Conservation (phyloP, 1,140 invertebrate species). For the Atopsyche davidsoni region DNA sequence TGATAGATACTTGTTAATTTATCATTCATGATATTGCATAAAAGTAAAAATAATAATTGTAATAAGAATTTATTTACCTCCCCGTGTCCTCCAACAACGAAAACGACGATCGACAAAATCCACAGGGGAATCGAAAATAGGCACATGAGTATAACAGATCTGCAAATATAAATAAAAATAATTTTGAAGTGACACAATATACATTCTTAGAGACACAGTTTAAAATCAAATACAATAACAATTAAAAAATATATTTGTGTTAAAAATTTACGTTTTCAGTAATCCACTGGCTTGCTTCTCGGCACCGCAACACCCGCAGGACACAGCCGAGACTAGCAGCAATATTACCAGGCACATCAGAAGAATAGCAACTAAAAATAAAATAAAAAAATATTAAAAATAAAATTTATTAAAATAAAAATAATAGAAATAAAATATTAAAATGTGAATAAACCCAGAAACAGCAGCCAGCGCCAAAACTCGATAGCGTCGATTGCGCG, state of each 20-base stretch:
- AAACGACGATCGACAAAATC: conserved; percentile 41
- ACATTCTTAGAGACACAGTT: no score
- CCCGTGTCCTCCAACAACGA: conserved; percentile 48
- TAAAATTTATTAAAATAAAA: not conserved
- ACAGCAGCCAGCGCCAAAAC: conserved; percentile 30
- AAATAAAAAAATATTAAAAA: conserved; percentile 2
- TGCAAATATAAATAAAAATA: conserved; percentile 31
- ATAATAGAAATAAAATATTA: not conserved
- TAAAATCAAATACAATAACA: not conserved
- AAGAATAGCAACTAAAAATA: conserved; percentile 38
- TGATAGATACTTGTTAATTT: no score
- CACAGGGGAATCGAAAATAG: conserved; percentile 44
- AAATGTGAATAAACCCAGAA: conserved; percentile 16
- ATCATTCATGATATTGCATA: no score
- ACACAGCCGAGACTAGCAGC: conserved; percentile 37
- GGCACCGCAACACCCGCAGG: conserved; percentile 42
- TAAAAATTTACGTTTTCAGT: conserved; percentile 41
- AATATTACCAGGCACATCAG: conserved; percentile 37
- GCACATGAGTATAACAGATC: conserved; percentile 44
- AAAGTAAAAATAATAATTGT: conserved; percentile 11
- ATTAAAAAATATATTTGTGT: conserved; percentile 6
- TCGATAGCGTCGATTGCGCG: conserved; percentile 23
- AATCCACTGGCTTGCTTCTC: conserved; percentile 42
- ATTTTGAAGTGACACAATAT: not conserved
- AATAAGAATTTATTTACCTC: conserved; percentile 38